Evolutionary conservation across 2,797 vertebrate genomes (phyloP), one percentile per base, ranked within the genome.

Genomic region (Denticeps clupeoides): DNA sequence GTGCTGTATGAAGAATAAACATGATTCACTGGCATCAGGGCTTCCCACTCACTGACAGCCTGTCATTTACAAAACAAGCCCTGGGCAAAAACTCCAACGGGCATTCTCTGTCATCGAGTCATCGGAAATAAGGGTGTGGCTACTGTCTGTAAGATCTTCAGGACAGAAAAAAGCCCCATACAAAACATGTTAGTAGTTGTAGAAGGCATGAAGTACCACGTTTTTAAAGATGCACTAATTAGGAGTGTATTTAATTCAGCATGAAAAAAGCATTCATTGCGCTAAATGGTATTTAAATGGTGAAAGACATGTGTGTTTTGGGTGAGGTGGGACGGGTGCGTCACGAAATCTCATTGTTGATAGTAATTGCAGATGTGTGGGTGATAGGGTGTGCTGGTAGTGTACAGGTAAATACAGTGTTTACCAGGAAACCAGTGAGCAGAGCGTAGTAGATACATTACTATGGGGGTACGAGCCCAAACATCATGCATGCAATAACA

Each of bases 1-100:
- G 70, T 52, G 74, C 66, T 80, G 80, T 82, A 74, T 82, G 73
- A 79, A 83, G 81, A 64, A 75, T 74, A 81, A 84, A 82, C 78
- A 83, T 9, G 2, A 42, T 28, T 1, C 51, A 7, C 47, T 42
- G 27, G 55, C 62, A 78, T 79, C 76, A 53, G 75, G 75, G 77
- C 70, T 65, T 69, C 41, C 18, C 18, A 9, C 35, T 18, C 18
- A 11, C 37, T 32, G 22, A 15, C 33, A 21, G 12, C 24, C 25
- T 49, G 53, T 59, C 57, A 60, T 55, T 69, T 53, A 65, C 47
- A 64, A 75, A 73, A 76, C 73, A 77, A 68, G 56, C 54, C 55
- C 2, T 10, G 3, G 37, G 58, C 56, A 43, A 55, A 56, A 41
- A 31, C 3, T 21, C 29, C 19, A 25, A 41, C 11, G 4, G 4